Conservation (phyloP, 2,113 vertebrate genomes). For the Talpa occidentalis region DNA sequence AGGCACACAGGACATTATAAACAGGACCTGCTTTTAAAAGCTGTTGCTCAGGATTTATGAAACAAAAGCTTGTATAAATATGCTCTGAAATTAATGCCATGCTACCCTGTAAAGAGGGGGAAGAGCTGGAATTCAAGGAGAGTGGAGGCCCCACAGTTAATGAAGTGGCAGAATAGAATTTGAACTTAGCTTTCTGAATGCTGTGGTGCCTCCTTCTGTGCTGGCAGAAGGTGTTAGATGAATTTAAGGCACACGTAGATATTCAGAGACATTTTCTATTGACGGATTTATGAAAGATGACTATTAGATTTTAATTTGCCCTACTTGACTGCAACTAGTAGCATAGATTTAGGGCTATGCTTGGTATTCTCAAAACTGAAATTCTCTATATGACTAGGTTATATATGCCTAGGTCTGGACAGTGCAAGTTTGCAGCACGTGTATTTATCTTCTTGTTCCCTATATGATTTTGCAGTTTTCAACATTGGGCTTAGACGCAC, state of each 20-base stretch:
- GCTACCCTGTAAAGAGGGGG: neutral
- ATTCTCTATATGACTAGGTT: neutral
- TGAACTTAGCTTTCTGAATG: neutral
- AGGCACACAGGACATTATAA: neutral
- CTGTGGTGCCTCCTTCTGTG: neutral
- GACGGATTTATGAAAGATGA: neutral
- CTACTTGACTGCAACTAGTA: neutral
- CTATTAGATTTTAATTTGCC: neutral
- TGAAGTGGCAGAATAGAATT: neutral
- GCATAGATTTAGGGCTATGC: neutral
- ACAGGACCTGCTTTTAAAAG: neutral
- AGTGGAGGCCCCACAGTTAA: neutral
- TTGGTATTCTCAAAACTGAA: neutral
- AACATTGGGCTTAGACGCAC: neutral
- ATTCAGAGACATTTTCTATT: neutral
- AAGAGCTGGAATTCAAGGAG: neutral
- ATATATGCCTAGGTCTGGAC: neutral
- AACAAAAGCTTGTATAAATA: neutral
- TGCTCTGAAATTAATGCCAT: neutral
- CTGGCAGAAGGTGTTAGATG: neutral
- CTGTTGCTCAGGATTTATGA: neutral
- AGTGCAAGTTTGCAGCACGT: neutral
- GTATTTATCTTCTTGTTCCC: neutral
- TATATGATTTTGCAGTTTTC: neutral
- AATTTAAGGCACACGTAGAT: neutral